Evolutionary conservation across 2,797 vertebrate species (phyloP).

Genomic region (Acanthurus lineatus): DNA sequence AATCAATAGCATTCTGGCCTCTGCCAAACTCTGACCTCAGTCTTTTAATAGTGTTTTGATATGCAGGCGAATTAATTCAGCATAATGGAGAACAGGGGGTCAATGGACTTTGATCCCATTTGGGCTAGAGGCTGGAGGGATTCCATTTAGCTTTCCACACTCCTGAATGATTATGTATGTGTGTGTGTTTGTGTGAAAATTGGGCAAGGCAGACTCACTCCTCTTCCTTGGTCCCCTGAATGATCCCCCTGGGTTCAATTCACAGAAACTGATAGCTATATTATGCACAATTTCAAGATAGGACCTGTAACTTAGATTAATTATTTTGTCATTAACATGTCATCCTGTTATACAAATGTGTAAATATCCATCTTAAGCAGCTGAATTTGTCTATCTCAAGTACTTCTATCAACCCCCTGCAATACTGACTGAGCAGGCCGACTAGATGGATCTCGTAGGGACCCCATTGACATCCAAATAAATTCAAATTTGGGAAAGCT

Average conservation of each 20-base stretch:
- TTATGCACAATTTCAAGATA: constrained; percentile 73
- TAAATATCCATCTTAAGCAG: constrained; percentile 79
- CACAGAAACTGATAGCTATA: constrained; percentile 70
- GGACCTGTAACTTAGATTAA: constrained; percentile 74
- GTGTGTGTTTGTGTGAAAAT: constrained; percentile 17
- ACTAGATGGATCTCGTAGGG: constrained; percentile 63
- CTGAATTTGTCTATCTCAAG: constrained; percentile 66
- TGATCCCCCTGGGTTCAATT: constrained; percentile 73
- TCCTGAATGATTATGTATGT: constrained; percentile 25
- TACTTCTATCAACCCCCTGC: constrained; percentile 49
- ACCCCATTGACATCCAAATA: constrained; percentile 79
- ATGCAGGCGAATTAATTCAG: constrained; percentile 93
- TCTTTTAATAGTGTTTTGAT: constrained; percentile 90
- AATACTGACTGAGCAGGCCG: constrained; percentile 42
- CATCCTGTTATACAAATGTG: constrained; percentile 72
- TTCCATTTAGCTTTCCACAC: constrained; percentile 78
- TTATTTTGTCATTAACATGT: constrained; percentile 75
- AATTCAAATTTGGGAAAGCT: constrained; percentile 77
- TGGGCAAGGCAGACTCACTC: constrained; percentile 23
- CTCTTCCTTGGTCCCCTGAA: constrained; percentile 61
- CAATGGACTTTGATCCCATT: constrained; percentile 89
- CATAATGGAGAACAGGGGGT: constrained; percentile 86
- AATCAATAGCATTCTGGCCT: constrained; percentile 89
- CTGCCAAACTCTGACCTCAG: constrained; percentile 83
- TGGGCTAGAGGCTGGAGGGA: constrained; percentile 75